Evolutionary conservation across 2,797 vertebrate species (phyloP).

Genomic region (Macropus fuliginosus): DNA sequence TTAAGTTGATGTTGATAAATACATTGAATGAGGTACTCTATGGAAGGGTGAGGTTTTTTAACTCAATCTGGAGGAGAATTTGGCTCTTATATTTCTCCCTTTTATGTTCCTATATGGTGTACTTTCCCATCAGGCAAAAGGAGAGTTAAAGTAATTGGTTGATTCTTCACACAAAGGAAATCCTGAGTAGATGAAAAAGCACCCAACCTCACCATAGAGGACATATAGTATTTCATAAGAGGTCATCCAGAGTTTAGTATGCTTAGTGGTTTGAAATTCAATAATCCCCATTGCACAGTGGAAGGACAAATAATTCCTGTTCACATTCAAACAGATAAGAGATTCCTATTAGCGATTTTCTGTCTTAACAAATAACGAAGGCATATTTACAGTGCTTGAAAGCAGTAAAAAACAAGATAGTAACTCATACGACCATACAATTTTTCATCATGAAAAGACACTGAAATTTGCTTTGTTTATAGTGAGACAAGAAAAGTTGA

Average conservation of each 20-base stretch:
- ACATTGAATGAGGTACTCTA: neutral
- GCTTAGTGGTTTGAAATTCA: neutral
- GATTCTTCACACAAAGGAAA: neutral
- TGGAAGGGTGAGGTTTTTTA: neutral
- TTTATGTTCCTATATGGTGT: neutral
- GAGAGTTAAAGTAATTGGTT: neutral
- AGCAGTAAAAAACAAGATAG: neutral
- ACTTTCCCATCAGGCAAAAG: neutral
- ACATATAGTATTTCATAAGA: neutral
- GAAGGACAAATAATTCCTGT: neutral
- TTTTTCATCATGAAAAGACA: neutral
- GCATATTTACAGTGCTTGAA: neutral
- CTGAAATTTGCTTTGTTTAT: neutral
- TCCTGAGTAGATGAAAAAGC: neutral
- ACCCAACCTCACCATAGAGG: neutral
- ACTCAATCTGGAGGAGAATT: neutral
- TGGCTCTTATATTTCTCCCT: neutral
- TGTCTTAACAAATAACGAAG: neutral
- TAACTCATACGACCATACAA: neutral
- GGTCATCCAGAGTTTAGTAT: neutral
- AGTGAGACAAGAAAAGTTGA: neutral
- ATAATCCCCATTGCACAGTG: neutral
- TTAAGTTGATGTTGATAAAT: neutral
- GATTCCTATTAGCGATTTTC: neutral
- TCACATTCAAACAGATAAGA: neutral